Percentiles rank a stretch among this genome's conserved stretches.
Evolutionary conservation across 2,797 vertebrate species (phyloP).

Genomic region (Paguma larvata): DNA sequence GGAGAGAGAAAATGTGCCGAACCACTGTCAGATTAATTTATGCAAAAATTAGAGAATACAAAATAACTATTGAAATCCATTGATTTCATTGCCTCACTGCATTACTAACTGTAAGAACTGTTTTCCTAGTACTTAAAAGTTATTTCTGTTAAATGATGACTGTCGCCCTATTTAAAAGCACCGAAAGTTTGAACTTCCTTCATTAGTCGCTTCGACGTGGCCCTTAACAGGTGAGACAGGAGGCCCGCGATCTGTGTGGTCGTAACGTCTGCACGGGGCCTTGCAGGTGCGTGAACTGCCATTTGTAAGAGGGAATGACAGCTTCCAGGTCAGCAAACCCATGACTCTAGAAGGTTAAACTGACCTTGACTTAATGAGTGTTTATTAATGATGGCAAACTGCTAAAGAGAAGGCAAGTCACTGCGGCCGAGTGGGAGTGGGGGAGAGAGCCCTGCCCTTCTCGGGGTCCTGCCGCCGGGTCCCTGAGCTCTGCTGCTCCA

Average conservation of each 20-base stretch:
- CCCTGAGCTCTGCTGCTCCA: neutral
- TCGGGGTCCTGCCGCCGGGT: neutral
- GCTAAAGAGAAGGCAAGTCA: neutral
- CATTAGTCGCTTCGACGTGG: neutral
- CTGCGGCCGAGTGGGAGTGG: too few species aligned
- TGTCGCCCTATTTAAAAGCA: neutral
- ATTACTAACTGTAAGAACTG: neutral
- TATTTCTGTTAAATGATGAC: neutral
- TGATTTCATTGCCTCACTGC: neutral
- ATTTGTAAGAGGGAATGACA: neutral
- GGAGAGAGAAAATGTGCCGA: conserved; percentile 70
- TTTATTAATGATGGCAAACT: neutral
- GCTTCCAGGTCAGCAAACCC: neutral
- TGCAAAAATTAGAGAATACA: neutral
- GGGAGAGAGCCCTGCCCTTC: neutral
- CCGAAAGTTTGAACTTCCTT: neutral
- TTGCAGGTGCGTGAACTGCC: neutral
- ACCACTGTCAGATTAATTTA: neutral
- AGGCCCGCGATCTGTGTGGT: neutral
- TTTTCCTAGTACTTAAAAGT: neutral
- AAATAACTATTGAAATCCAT: neutral
- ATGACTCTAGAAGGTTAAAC: neutral
- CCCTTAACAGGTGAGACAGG: neutral
- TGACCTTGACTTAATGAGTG: neutral
- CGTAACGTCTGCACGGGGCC: neutral